Percentiles rank a stretch among this genome's conserved stretches.
Evolutionary conservation across 1,140 invertebrate genomes (phyloP).

Genomic region (Euura saliciscinereae): DNA sequence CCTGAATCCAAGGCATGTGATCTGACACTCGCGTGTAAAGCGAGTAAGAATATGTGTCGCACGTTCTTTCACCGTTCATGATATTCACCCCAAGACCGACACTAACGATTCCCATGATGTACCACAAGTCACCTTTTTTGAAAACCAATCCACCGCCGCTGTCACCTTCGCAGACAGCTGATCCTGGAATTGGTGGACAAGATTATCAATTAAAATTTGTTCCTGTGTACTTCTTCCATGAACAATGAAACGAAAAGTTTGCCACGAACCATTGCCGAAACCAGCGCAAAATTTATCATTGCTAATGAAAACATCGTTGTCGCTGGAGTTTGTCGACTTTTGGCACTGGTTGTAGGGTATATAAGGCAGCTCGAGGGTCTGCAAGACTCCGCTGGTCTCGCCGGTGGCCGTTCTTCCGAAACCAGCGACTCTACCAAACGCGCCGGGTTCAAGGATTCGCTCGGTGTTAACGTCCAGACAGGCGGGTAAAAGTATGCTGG

Average conservation of each 20-base stretch:
- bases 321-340: conserved; percentile 16
- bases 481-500: conserved; percentile 39
- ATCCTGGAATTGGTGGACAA: conserved; percentile 38
- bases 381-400: conserved; percentile 40
- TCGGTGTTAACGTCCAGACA: conserved; percentile 47
- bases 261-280: conserved; percentile 47
- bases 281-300: conserved; percentile 55
- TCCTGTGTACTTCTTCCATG: background rate
- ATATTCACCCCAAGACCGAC: conserved; percentile 38
- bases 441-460: conserved; percentile 34
- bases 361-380: conserved; percentile 45
- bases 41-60: conserved; percentile 46
- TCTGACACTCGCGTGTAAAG: conserved; percentile 48
- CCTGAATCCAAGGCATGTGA: conserved; percentile 49
- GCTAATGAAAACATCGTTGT: conserved; percentile 41
- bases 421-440: conserved; percentile 48
- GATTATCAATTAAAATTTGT: background rate
- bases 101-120: conserved; percentile 53
- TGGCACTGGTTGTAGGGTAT: conserved; percentile 39
- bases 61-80: conserved; percentile 30
- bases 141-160: conserved; percentile 55
- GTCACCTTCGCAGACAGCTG: conserved; percentile 54
- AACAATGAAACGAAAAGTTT: background rate
- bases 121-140: conserved; percentile 39
- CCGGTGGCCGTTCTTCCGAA: conserved; percentile 49